Percentiles rank a stretch among this genome's conserved stretches.
Evolutionary conservation across 2,888 invertebrate species (phyloP).

Genomic region (Eugnorisma glareosa): DNA sequence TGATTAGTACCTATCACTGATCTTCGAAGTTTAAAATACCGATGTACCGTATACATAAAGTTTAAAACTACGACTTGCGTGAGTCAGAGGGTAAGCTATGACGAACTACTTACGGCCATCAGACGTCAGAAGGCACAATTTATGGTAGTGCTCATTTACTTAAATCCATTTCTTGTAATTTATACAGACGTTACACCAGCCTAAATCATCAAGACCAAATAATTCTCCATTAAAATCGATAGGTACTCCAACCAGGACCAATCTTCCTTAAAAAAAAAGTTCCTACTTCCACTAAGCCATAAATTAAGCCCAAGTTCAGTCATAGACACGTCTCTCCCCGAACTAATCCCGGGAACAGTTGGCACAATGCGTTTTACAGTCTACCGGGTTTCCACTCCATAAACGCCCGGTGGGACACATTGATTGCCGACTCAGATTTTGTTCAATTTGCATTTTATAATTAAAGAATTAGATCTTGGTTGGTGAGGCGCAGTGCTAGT

Average conservation of each 20-base stretch:
- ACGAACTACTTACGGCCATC: too few relatives aligned
- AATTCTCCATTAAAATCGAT: neutral
- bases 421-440: conserved; percentile 79
- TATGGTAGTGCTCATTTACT: neutral
- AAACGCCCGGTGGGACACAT: conserved; percentile 82
- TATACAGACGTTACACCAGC: neutral
- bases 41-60: too few relatives aligned
- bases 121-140: neutral
- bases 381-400: conserved; percentile 88
- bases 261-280: neutral
- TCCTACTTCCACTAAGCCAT: conserved; percentile 16
- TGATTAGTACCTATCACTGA: neutral
- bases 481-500: conserved; percentile 18
- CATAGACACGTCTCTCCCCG: conserved; percentile 53
- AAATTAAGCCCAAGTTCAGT: conserved; percentile 29
- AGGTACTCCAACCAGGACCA: neutral
- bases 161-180: too few relatives aligned
- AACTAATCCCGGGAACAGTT: conserved; percentile 72
- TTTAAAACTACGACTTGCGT: too few relatives aligned
- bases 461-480: conserved; percentile 85
- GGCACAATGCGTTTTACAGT: conserved; percentile 74
- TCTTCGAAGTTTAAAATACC: too few relatives aligned
- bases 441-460: conserved; percentile 89
- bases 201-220: neutral
- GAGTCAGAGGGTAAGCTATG: too few relatives aligned